Base-by-base conservation (phyloP, 2,797 vertebrate genomes). In the Hemitrygon akajei region DNA sequence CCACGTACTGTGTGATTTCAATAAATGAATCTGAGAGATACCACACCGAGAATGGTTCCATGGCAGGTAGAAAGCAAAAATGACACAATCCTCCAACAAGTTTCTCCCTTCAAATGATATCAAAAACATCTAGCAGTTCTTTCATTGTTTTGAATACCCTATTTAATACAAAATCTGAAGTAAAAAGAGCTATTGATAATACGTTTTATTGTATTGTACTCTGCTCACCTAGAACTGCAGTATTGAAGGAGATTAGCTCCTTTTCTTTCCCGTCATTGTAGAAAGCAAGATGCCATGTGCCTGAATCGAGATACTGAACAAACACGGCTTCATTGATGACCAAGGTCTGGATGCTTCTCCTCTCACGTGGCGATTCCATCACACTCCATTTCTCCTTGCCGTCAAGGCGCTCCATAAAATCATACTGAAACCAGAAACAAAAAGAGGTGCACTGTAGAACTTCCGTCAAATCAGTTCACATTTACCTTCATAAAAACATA, bases 381-480 rank as follows among this genome's bases (percentile, higher is more conserved):
- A 99, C 98, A 0, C 98, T 99, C 99, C 99, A 99, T 95, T 99
- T 99, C 97, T 99, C 98, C 93, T 99, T 99, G 71, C 99, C 99
- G 0, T 99, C 98, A 96, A 99, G 96, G 7, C 98, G 98, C 87
- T 99, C 98, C 98, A 99, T 99, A 95, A 99, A 99, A 95, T 99
- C 98, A 71, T 99, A 99, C 98, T 99, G 95, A 27, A 47, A 75
- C 30, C 91, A 93, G 25, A 93, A 56, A 93, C 86, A 69, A 22
- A 89, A 89, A 10, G 16, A 89, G n/a, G 20, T 69, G n/a, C 60
- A 89, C 25, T 18, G 56, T 86, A 60, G 86, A 86, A 86, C 60
- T 56, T 63, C 27, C 56, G n/a, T 71, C 69, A 69, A 91, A 91
- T 69, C 34, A 91, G 37, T n/a, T 86, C 82, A 63, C 27, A 86